Conservation (phyloP, 2,113 vertebrate species). For the Burhinus bistriatus region DNA sequence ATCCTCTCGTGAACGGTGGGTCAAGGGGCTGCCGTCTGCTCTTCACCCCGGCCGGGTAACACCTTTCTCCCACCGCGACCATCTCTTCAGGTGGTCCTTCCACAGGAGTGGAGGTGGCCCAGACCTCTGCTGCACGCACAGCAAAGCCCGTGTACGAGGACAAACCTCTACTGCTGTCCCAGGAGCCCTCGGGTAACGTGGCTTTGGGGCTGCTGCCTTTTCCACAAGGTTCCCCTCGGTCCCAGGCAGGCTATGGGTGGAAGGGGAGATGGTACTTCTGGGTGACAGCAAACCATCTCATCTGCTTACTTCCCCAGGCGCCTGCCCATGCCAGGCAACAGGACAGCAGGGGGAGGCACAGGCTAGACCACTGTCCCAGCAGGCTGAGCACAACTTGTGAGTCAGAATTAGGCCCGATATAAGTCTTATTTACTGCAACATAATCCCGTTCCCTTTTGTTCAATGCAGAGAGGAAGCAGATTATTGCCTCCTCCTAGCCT, state of each 20-base stretch:
- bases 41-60: background rate
- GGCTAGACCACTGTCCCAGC: background rate
- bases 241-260: background rate
- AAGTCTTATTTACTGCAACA: background rate
- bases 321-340: background rate
- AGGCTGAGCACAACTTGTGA: background rate
- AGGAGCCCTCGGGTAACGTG: background rate
- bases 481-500: background rate
- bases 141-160: accelerated
- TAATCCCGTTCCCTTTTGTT: background rate
- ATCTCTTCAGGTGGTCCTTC: too few relatives aligned
- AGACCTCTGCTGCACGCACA: accelerated
- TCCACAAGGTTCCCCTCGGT: background rate
- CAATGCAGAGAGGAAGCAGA: background rate
- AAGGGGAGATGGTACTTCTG: background rate
- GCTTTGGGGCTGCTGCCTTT: background rate
- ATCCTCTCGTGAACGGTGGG: background rate
- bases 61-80: accelerated
- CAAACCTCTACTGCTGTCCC: background rate
- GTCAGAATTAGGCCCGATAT: background rate
- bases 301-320: accelerated
- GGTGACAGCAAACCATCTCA: background rate
- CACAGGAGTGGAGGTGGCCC: background rate
- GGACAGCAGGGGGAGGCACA: background rate
- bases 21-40: background rate